Evolutionary conservation across 2,888 invertebrate species (phyloP).

Genomic region (Argyresthia albistria): DNA sequence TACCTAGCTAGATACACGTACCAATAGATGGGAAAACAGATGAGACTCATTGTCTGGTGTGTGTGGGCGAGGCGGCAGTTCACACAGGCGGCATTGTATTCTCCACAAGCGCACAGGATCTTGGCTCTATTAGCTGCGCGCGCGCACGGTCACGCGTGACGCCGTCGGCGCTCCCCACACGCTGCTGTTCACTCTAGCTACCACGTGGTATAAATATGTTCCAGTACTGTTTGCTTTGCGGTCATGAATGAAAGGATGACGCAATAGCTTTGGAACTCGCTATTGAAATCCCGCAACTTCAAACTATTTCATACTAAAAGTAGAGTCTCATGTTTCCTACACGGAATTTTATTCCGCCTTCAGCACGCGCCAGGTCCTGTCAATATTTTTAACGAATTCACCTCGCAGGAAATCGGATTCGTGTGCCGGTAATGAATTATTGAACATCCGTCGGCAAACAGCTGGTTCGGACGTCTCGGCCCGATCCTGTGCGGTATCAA

Average conservation of each 20-base stretch:
- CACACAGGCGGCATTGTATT: slow-evolving; percentile 26
- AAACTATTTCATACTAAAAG: too few species aligned
- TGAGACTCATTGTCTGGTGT: not conserved
- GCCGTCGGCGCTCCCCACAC: not conserved
- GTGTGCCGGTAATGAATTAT: not conserved
- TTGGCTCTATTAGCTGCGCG: slow-evolving; percentile 64
- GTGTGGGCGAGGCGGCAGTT: slow-evolving; percentile 21
- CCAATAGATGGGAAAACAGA: not conserved
- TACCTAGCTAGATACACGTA: not conserved
- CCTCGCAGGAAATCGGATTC: not conserved
- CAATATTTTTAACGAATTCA: too few species aligned
- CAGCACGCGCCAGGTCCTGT: too few species aligned
- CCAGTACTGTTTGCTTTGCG: too few species aligned
- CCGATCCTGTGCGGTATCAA: slow-evolving; percentile 4
- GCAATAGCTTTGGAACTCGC: too few species aligned
- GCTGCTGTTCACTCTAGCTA: too few species aligned
- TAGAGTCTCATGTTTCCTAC: too few species aligned
- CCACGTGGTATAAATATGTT: too few species aligned
- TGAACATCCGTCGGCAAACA: not conserved
- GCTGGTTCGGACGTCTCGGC: not conserved
- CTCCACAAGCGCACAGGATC: slow-evolving; percentile 40
- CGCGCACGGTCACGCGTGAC: slow-evolving; percentile 6
- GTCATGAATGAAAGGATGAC: too few species aligned
- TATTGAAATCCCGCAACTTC: too few species aligned
- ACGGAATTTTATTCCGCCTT: too few species aligned